Evolutionary conservation across 2,797 vertebrate genomes (phyloP).

Genomic region (Tokudaia tokunoshimensis): DNA sequence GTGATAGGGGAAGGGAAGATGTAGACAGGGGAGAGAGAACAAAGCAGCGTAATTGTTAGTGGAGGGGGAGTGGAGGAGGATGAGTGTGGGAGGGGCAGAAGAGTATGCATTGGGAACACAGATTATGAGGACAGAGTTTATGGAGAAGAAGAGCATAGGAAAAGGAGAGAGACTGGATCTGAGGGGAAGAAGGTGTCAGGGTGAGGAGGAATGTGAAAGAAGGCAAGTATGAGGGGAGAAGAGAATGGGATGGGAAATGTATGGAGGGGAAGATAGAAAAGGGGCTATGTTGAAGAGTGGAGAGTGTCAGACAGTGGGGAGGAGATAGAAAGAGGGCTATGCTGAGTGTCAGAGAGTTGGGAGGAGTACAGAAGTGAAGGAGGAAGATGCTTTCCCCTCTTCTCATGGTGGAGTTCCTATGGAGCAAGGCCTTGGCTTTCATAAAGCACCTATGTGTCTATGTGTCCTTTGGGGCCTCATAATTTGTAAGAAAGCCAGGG

Average conservation of each 20-base stretch:
- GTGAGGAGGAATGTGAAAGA: not conserved
- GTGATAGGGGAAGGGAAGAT: too few species aligned
- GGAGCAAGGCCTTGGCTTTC: not conserved
- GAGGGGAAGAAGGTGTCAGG: too few species aligned
- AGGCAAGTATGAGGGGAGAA: not conserved
- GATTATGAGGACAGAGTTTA: not conserved
- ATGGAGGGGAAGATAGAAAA: not conserved
- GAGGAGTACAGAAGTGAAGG: not conserved
- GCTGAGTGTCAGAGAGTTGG: not conserved
- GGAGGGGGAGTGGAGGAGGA: too few species aligned
- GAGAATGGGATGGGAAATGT: not conserved
- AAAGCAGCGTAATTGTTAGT: not conserved
- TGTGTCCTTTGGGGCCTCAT: too few species aligned
- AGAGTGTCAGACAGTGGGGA: too few species aligned
- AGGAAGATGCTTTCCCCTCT: not conserved
- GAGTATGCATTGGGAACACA: not conserved
- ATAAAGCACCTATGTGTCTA: not conserved
- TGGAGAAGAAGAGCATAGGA: not conserved
- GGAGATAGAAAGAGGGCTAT: too few species aligned
- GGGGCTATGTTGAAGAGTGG: too few species aligned
- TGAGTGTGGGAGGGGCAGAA: not conserved
- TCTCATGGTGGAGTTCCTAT: accelerated
- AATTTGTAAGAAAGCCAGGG: not conserved
- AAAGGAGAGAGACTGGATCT: too few species aligned
- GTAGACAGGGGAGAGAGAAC: not conserved